Evolutionary conservation across 2,888 invertebrate species (phyloP), one percentile per base, ranked within the genome.

Genomic region (Noctua fimbriata): DNA sequence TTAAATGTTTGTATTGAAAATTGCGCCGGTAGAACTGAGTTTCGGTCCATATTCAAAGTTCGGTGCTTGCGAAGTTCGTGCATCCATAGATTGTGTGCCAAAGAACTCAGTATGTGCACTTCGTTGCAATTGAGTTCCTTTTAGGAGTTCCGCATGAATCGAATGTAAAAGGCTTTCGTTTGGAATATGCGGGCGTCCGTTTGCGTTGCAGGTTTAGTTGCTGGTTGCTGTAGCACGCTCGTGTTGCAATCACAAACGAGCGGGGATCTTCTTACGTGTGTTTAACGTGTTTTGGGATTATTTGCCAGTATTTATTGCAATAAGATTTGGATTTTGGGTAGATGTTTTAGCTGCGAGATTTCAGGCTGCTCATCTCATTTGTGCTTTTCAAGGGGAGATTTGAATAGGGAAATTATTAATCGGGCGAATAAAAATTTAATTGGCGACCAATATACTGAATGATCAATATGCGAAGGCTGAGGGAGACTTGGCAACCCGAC

Each of bases 71-170:
- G n/a, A 94, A 95, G 92, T 95, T 94, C 92, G 91, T 92, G 90
- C 92, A 92, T 92, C 88, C 85, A 90, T 93, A 91, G 91, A 91
- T 88, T 90, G 92, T 90, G 90, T 91, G 90, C 90, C 87, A 92
- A 92, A 93, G 93, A 93, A 93, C 91, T 92, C 85, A 86, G 88
- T 89, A 90, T 91, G 89, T 89, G 92, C 93, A 92, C 91, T 94
- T 91, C 89, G 88, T 84, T 91, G 91, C 93, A 93, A 94, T 93
- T 89, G 92, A 92, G 93, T 93, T 93, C 92, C 90, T 91, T 92
- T 91, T 91, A 91, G 87, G 87, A 92, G 91, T 93, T 93, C 88
- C 87, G 90, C 90, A 89, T 91, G 92, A 93, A 92, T 93, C 92
- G 91, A 92, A 93, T 91, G 91, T 91, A 91, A 92, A 93, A 93